Evolutionary conservation across 2,888 invertebrate species (phyloP), one percentile per base, ranked within the genome.

Genomic region (Eucera pruinosa): DNA sequence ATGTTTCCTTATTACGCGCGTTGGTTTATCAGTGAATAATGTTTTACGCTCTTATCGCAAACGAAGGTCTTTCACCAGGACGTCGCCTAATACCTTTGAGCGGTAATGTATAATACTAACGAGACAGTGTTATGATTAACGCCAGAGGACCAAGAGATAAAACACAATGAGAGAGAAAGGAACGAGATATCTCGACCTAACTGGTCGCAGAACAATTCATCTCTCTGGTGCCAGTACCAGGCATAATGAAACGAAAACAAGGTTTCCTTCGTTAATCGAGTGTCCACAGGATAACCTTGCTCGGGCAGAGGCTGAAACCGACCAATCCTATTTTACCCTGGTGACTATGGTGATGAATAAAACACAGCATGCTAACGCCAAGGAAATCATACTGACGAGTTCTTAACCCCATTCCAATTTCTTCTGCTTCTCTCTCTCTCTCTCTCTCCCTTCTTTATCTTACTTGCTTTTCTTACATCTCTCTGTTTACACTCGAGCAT

Each of bases 271-370:
- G 75, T 80, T 82, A 80, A 82, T 86, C 82, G 80, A 81, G 71
- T 50, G 66, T 60, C 78, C 75, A 54, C 45, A 47, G 65, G 54
- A 73, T 72, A 68, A 73, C 57, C 20, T 30, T 54, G 41, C 25
- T 39, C 67, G 57, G n/a, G n/a, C 15, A 39, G 57, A 68, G 54
- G 68, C 68, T 66, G 78, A 81, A 80, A 74, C 78, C 75, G 68
- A 65, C 69, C 82, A 81, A 75, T 58, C 76, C 73, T 79, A 75
- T 76, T 52, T 75, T 50, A 77, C 55, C 72, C 66, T 52, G 55
- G 78, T 61, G 72, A 82, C 85, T 80, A 68, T 67, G 57, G 27
- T 68, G 71, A 86, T 86, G 88, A 87, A 88, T 88, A 87, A 87
- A 87, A 85, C 87, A 87, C n/a, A n/a, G 61, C 70, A 80, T 76